Base-by-base conservation (phyloP, 2,113 vertebrate species). In the Protobothrops mucrosquamatus region DNA sequence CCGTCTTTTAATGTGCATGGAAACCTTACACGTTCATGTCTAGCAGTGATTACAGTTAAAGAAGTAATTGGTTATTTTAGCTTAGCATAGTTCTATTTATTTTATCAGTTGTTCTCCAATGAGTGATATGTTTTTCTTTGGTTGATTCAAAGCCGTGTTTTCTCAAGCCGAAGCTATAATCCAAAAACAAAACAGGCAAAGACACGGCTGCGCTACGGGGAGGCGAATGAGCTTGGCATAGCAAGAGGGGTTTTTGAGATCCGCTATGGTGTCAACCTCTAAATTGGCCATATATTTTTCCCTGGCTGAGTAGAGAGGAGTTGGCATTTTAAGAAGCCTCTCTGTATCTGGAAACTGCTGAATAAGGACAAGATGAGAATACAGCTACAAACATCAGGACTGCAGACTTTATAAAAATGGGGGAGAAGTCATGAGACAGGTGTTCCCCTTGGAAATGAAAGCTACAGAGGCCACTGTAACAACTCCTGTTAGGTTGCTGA, bases 241-340 rank as follows among this genome's bases (percentile, higher is more conserved):
- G 51, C 59, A 43, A 88, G 74, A 81, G 55, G 34, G 11, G 59
- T 34, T 24, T 55, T 14, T 51, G 88, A 52, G 69, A 57, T 89
- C 69, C 26, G 29, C 29, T 56, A 43, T 54, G 86, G 85, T 88
- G n/a, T 69, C 69, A 34, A 22, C 69, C 88, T 92, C 88, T 88
- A 92, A 89, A 85, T 23, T 51, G 88, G 88, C 92, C 57, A 43
- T 51, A 20, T 85, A 92, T 89, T 89, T 48, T 92, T 24, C 69
- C 56, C 92, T 89, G 92, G 69, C 92, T 89, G 92, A 89, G 10
- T 55, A 88, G 39, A 92, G 89, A 92, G 89, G 2, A 81, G 92
- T 94, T 92, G 52, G 87, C 69, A 89, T 86, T 90, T 89, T 34
- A 26, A 85, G 74, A 86, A 52, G 55, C 51, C 29, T 7, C 87